phyloP scores from a whole-genome alignment of 1,140 invertebrate species.

The Onthophagus taurus region DNA sequence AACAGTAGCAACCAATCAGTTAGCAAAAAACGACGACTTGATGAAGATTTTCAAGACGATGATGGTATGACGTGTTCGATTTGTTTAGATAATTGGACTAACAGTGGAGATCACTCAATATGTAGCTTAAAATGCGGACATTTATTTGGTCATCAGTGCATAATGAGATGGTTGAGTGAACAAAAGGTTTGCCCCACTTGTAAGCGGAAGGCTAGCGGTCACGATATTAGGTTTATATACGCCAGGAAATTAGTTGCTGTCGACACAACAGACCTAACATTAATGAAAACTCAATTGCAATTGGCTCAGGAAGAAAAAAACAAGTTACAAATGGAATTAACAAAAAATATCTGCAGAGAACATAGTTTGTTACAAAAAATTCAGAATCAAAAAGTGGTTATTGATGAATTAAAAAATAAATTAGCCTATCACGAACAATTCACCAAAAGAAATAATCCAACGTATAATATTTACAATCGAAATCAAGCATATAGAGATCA shows the following conservation, averaged over 20 bases:
- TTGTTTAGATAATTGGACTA: slow-evolving; percentile 79
- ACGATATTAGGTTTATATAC: slow-evolving; percentile 42
- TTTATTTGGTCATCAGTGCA: slow-evolving; percentile 77
- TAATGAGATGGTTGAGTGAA: slow-evolving; percentile 64
- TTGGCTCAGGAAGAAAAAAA: slow-evolving; percentile 37
- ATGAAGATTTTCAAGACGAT: slow-evolving; percentile 27
- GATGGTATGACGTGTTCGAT: slow-evolving; percentile 72
- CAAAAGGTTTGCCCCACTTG: slow-evolving; percentile 71
- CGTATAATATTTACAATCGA: neutral
- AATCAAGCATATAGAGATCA: neutral
- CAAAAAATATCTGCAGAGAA: slow-evolving; percentile 33
- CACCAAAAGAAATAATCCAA: slow-evolving; percentile 29
- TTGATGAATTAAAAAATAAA: slow-evolving; percentile 32
- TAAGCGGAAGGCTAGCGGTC: slow-evolving; percentile 56
- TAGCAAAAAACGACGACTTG: neutral
- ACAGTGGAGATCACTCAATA: slow-evolving; percentile 73
- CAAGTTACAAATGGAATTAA: slow-evolving; percentile 38
- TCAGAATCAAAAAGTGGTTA: slow-evolving; percentile 28
- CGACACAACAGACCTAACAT: slow-evolving; percentile 44
- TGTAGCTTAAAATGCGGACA: slow-evolving; percentile 82
- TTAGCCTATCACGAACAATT: slow-evolving; percentile 22
- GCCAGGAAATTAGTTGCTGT: slow-evolving; percentile 41
- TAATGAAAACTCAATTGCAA: slow-evolving; percentile 44
- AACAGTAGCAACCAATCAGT: neutral
- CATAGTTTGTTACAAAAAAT: slow-evolving; percentile 28